Percentiles rank a stretch among this genome's conserved stretches.
phyloP scores from a whole-genome alignment of 23 tunicate genomes.

The Phallusia fumigata region DNA sequence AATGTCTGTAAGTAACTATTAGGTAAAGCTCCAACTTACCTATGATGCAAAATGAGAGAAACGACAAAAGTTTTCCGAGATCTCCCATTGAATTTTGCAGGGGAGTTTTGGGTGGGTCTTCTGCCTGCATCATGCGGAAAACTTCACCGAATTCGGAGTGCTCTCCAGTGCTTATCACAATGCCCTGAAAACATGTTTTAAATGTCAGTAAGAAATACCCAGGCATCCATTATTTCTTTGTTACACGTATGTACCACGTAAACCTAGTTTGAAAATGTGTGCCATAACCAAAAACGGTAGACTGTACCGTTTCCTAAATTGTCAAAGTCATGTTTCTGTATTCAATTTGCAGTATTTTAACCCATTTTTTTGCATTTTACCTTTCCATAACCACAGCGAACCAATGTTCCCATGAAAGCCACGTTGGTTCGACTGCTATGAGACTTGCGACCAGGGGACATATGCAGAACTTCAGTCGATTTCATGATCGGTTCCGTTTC shows the following conservation, averaged over 20 bases:
- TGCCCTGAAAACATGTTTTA: conserved; percentile 61
- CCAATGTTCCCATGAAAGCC: conserved; percentile 94
- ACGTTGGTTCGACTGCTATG: conserved; percentile 49
- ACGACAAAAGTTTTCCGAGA: conserved; percentile 86
- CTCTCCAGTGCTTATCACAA: conserved; percentile 93
- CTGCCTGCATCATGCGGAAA: conserved; percentile 92
- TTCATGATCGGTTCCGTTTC: conserved; percentile 93
- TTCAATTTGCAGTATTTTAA: no score
- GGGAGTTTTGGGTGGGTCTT: conserved; percentile 98
- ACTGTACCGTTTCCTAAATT: no score
- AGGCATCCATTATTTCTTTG: no score
- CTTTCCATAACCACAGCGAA: conserved; percentile 89
- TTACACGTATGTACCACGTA: no score
- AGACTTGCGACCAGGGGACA: conserved; percentile 24
- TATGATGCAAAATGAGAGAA: conserved; percentile 84
- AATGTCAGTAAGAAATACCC: no score
- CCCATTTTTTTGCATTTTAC: no score
- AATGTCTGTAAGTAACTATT: no score
- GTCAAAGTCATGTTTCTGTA: no score
- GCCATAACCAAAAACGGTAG: no score
- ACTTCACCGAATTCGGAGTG: conserved; percentile 97
- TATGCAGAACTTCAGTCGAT: conserved; percentile 15
- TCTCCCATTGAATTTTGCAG: conserved; percentile 94
- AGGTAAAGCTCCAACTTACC: no score
- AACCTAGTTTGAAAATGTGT: no score